These are phyloP conservation scores for Scalopus aquaticus DNA, from an alignment of 2,113 vertebrate species.

Conservation along the genomic window DNA sequence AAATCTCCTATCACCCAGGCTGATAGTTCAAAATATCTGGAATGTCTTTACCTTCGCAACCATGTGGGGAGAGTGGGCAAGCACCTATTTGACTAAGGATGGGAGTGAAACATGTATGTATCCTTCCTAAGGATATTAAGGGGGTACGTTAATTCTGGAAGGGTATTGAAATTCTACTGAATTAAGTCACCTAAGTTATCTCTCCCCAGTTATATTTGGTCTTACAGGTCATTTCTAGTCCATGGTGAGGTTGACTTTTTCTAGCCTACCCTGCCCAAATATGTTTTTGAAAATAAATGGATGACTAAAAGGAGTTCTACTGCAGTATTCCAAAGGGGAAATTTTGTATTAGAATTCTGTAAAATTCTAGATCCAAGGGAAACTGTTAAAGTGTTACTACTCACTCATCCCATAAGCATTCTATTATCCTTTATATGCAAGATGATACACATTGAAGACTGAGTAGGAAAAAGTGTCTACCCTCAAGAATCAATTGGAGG, in stretches of 20 bases:
- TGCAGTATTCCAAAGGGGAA: not conserved
- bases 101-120: not conserved
- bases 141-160: not conserved
- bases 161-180: not conserved
- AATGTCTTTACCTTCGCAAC: not conserved
- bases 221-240: not conserved
- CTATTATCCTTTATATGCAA: not conserved
- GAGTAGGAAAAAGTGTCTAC: not conserved
- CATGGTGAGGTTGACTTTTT: not conserved
- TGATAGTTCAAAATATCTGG: not conserved
- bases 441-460: not conserved
- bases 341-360: slow-evolving; percentile 4
- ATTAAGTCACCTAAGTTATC: not conserved
- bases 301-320: not conserved
- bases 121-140: not conserved
- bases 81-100: not conserved
- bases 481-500: too few relatives aligned
- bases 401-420: not conserved
- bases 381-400: not conserved
- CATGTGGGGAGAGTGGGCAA: not conserved
- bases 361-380: not conserved
- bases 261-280: not conserved
- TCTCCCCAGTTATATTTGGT: not conserved
- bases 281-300: not conserved
- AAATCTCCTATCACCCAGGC: not conserved